Evolutionary conservation across 2,113 vertebrate genomes (phyloP).

Genomic region (Upupa epops): DNA sequence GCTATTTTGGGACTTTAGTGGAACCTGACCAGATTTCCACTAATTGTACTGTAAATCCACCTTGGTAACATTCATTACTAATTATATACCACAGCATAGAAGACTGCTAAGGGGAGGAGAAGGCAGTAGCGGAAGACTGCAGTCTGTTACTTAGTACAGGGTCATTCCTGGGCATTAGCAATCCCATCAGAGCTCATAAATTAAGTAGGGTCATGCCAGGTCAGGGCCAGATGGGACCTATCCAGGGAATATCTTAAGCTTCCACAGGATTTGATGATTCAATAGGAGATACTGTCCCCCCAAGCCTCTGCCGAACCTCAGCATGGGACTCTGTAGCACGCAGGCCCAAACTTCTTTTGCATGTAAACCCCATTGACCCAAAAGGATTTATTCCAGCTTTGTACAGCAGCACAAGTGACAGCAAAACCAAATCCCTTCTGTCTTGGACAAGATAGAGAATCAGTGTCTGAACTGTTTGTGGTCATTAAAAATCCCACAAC

Average conservation of each 20-base stretch:
- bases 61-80: background rate
- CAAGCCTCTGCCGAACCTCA: background rate
- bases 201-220: background rate
- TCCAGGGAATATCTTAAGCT: constrained; percentile 14
- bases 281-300: background rate
- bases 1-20: background rate
- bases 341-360: background rate
- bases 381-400: constrained; percentile 5
- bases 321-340: fast-evolving
- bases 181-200: constrained; percentile 9
- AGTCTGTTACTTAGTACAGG: background rate
- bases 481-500: constrained; percentile 56
- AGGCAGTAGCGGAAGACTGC: background rate
- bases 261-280: background rate
- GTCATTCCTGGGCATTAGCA: background rate
- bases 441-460: constrained; percentile 18
- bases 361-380: background rate
- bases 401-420: background rate
- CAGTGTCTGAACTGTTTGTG: constrained; percentile 31
- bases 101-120: background rate
- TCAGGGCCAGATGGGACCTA: constrained; percentile 12
- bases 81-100: background rate
- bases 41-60: background rate
- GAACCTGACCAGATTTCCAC: background rate
- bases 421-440: background rate